phyloP scores from a whole-genome alignment of 2,888 invertebrate genomes.

The Xanthorhoe designata region DNA sequence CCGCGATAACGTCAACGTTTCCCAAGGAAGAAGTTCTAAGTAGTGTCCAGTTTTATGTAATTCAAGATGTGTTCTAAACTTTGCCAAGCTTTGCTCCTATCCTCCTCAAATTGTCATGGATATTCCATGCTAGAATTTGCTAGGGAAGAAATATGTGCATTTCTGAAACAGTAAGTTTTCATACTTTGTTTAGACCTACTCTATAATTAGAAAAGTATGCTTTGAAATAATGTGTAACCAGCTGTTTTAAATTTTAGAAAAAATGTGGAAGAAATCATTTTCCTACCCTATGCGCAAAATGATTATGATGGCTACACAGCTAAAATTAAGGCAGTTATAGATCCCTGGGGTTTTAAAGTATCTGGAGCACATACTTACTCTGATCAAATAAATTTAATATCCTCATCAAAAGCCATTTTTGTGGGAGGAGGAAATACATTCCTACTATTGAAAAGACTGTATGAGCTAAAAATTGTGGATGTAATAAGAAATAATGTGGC shows the following conservation, averaged over 20 bases:
- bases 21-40: no score
- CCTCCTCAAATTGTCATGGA: conserved; percentile 89
- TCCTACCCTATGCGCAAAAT: conserved; percentile 90
- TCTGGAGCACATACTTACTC: conserved; percentile 87
- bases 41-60: neutral
- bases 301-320: conserved; percentile 88
- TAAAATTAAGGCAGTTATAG: conserved; percentile 85
- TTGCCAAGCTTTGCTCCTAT: conserved; percentile 87
- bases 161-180: conserved; percentile 85
- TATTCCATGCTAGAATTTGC: conserved; percentile 88
- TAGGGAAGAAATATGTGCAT: conserved; percentile 85
- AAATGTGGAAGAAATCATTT: conserved; percentile 87
- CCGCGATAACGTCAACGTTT: neutral
- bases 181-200: neutral
- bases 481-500: conserved; percentile 87
- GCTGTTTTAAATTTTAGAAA: conserved; percentile 79
- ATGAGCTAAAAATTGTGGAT: conserved; percentile 88
- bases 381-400: conserved; percentile 84
- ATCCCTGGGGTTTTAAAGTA: conserved; percentile 88
- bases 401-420: conserved; percentile 89
- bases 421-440: conserved; percentile 94
- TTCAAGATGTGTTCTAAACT: conserved; percentile 40
- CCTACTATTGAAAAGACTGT: conserved; percentile 88
- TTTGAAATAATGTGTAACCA: neutral
- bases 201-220: neutral